Base-by-base conservation (phyloP, 2,113 vertebrate species). In the Leuciscus idus region DNA sequence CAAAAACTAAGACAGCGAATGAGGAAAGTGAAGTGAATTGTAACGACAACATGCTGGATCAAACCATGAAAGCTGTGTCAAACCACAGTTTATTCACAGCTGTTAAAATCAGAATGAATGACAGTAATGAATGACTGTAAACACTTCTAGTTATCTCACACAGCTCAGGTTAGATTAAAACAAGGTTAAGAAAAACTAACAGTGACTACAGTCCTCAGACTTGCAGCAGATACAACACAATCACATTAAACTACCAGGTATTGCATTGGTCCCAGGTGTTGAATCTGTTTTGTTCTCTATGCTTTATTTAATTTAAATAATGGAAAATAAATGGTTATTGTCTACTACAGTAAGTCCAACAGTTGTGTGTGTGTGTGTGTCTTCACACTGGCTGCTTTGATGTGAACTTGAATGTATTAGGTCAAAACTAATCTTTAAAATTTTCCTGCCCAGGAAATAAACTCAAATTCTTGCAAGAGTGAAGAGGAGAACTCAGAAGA, bases 401-500 rank as follows among this genome's bases (percentile, higher is more conserved):
- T 26, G 46, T 50, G 26, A 28, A 30, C 2, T 30, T 15, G 9
- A 39, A 21, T 48, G 50, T 72, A 17, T 52, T 26, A n/a, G 12
- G 23, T 17, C 48, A 33, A 61, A 33, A 13, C 23, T 11, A 73
- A 73, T 83, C 1, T 75, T 55, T 26, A 17, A 72, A 48, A 23
- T 55, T 26, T 28, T 84, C 66, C 6, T 46, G 66, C 36, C 91
- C 73, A 99, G 97, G 97, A 98, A 96, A 95, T 92, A 89, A 96
- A 93, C 94, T 93, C 94, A 87, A 97, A 95, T 92, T 93, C 96
- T 89, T 89, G 95, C 61, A 92, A 95, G 94, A 91, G 92, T 90
- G 96, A 97, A 93, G 97, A 98, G 91, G 97, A 98, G 87, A 96
- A 93, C 92, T 92, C 94, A 0, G 96, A 97, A 94, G 94, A 96